Conservation (phyloP, 2,888 invertebrate species). For the Lithosia quadra region DNA sequence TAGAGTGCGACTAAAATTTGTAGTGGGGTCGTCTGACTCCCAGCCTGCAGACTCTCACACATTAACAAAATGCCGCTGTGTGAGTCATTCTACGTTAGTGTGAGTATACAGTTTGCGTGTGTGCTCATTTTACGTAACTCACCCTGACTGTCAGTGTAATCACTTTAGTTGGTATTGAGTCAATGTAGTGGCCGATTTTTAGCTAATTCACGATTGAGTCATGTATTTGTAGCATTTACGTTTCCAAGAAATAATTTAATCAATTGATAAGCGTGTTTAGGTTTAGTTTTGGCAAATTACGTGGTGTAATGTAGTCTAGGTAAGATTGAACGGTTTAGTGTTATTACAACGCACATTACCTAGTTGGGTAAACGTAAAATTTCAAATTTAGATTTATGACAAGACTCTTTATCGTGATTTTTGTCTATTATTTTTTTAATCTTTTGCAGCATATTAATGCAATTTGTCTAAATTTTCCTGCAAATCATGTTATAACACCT, state of each 20-base stretch:
- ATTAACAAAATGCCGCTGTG: conserved; percentile 46
- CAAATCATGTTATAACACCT: not conserved
- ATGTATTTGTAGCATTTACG: conserved; percentile 73
- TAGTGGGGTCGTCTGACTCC: conserved; percentile 83
- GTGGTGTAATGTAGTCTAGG: conserved; percentile 58
- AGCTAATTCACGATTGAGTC: conserved; percentile 82
- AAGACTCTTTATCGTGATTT: conserved; percentile 29
- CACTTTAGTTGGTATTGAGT: conserved; percentile 77
- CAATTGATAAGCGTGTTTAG: conserved; percentile 64
- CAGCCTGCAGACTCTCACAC: conserved; percentile 74
- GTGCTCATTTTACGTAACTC: conserved; percentile 84
- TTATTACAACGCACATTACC: conserved; percentile 23
- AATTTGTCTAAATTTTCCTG: not conserved
- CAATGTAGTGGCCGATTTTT: conserved; percentile 81
- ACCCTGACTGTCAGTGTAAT: conserved; percentile 76
- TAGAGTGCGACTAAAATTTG: conserved; percentile 82
- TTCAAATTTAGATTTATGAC: conserved; percentile 33
- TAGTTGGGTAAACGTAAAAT: conserved; percentile 45
- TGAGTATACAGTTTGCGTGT: conserved; percentile 53
- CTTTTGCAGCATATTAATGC: not conserved
- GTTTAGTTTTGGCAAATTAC: conserved; percentile 57
- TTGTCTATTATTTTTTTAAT: conserved; percentile 11
- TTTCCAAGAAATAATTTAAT: conserved; percentile 59
- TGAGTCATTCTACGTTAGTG: conserved; percentile 57
- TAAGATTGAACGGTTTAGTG: conserved; percentile 37